Conservation (phyloP, 2,888 invertebrate genomes). For the Calameuta pallipes region DNA sequence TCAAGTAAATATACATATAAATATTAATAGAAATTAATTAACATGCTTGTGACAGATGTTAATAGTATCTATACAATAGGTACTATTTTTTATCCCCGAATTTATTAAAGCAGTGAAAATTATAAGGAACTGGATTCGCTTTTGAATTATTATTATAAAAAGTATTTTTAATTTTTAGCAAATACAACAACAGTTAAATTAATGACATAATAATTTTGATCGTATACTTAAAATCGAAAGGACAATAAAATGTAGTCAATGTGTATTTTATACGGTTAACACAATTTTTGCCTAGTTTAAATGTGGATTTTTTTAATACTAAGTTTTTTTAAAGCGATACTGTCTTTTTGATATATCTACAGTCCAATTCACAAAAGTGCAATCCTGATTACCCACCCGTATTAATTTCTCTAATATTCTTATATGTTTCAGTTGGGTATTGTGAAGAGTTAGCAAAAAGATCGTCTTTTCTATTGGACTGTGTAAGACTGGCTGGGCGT, state of each 20-base stretch:
- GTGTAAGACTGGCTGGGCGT: slow-evolving; percentile 62
- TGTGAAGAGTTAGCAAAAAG: neutral
- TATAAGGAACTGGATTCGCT: neutral
- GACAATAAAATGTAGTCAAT: too few species aligned
- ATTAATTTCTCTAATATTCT: neutral
- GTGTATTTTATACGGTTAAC: too few species aligned
- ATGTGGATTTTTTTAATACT: neutral
- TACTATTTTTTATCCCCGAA: neutral
- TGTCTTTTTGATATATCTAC: neutral
- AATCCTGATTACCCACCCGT: neutral
- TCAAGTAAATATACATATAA: neutral
- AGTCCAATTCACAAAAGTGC: neutral
- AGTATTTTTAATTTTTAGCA: too few species aligned
- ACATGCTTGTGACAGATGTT: neutral
- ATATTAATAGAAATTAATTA: neutral
- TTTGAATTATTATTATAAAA: too few species aligned
- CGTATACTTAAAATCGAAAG: too few species aligned
- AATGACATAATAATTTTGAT: neutral
- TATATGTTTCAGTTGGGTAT: neutral
- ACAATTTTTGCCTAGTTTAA: neutral
- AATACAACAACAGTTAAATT: too few species aligned
- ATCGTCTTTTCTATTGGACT: neutral
- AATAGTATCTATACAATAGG: neutral
- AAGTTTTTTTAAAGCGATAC: neutral
- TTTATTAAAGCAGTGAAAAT: neutral